Evolutionary conservation across 2,888 invertebrate genomes (phyloP), one percentile per base, ranked within the genome.

Genomic region (Parnassius orleans): DNA sequence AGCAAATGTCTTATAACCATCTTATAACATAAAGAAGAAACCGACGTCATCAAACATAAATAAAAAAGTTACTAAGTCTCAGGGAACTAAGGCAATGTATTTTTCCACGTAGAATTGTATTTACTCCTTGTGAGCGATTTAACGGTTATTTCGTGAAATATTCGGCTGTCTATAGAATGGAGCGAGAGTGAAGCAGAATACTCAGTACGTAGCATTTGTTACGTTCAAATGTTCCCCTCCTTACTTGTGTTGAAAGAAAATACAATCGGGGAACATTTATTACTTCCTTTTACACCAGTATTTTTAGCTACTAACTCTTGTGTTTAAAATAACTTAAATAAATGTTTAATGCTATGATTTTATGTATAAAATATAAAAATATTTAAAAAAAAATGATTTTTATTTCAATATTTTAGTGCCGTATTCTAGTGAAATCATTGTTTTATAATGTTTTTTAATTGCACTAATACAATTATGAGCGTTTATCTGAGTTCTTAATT

Each of bases 91-190:
- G 58, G 55, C 50, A 19, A 59, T 59, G 51, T 63, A 55, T 63
- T 52, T 51, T 55, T 54, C 58, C 51, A 63, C 63, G 63, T 52
- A 51, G 41, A 58, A 58, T 41, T 42, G 58, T 63, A 63, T 63
- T 59, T 51, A 50, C 54, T 55, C 51, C 52, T 14, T 33, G 24
- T 58, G 62, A 62, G 62, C 58, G 54, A 58, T 62, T 57, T 53
- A 62, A 62, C 54, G 54, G 62, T 54, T 62, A 53, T 62, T 57
- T 58, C 41, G 54, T 58, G 62, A 62, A 58, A 62, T 62, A 58
- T 60, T 55, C 58, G 62, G 19, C 58, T 62, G 62, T 62, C 62
- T 57, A 51, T 61, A 61, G 54, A 54, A 62, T 54, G 54, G 33
- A 52, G 48, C 12, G 19, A 42, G 62, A 15, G 48, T 48, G 48